A percentile compares a stretch with the other conserved stretches of the same genome.
Evolutionary conservation across 2,888 invertebrate species (phyloP).

Genomic region (Bembecia ichneumoniformis): DNA sequence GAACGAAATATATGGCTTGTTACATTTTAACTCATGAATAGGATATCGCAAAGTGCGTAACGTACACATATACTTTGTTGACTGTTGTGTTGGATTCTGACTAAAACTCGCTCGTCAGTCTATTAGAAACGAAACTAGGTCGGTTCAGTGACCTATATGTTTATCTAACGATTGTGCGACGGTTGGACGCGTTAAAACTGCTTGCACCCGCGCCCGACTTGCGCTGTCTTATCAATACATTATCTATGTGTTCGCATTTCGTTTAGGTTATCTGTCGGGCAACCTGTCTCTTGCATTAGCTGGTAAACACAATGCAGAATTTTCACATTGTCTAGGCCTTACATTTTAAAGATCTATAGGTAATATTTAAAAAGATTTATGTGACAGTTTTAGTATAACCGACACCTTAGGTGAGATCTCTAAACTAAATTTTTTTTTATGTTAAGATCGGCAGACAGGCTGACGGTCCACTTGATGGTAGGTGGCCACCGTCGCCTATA

Average conservation of each 20-base stretch:
- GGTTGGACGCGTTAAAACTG: slow-evolving; percentile 21
- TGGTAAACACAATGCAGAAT: slow-evolving; percentile 12
- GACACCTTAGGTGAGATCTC: too few species aligned
- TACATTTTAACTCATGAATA: too few species aligned
- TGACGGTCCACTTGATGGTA: too few species aligned
- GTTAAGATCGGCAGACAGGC: too few species aligned
- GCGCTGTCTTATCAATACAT: slow-evolving; percentile 37
- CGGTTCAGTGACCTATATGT: slow-evolving; percentile 72
- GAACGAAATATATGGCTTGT: too few species aligned
- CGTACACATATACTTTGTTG: too few species aligned
- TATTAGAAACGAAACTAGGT: slow-evolving; percentile 53
- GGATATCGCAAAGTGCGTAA: too few species aligned
- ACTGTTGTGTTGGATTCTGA: slow-evolving; percentile 28
- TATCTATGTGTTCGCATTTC: slow-evolving; percentile 54
- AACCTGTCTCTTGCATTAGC: slow-evolving; percentile 55
- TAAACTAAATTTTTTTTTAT: too few species aligned
- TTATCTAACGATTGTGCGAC: slow-evolving; percentile 66
- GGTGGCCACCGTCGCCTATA: too few species aligned
- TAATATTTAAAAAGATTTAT: too few species aligned
- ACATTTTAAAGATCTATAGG: neutral
- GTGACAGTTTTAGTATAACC: too few species aligned
- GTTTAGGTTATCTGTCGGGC: slow-evolving; percentile 58
- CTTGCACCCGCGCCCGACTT: slow-evolving; percentile 22
- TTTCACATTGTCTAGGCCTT: neutral
- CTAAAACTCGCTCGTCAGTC: slow-evolving; percentile 44